phyloP scores from a whole-genome alignment of 1,140 invertebrate genomes.

The Pseudomyrmex sp. region DNA sequence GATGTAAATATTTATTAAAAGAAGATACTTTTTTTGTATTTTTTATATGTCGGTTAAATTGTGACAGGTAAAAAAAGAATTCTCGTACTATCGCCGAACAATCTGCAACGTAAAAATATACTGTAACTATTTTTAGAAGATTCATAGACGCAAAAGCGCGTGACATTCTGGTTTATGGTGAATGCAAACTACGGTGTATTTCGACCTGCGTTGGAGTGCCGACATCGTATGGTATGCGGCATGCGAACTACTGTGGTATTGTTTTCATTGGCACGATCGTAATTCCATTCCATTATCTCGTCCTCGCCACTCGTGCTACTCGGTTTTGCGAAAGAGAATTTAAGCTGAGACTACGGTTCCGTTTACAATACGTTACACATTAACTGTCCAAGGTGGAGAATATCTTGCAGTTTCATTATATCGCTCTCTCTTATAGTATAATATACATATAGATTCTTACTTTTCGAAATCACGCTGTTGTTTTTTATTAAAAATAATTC shows the following conservation, averaged over 20 bases:
- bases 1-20: no score
- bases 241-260: slow-evolving; percentile 44
- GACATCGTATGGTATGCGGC: slow-evolving; percentile 19
- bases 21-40: no score
- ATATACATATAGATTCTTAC: no score
- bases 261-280: slow-evolving; percentile 68
- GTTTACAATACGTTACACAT: slow-evolving; percentile 4
- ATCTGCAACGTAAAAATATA: not conserved
- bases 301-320: slow-evolving; percentile 38
- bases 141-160: not conserved
- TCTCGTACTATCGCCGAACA: no score
- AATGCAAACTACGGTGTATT: slow-evolving; percentile 31
- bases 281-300: slow-evolving; percentile 71
- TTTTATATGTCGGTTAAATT: no score
- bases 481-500: not conserved
- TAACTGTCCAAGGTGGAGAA: not conserved
- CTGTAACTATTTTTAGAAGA: not conserved
- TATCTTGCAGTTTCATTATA: not conserved
- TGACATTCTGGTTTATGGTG: slow-evolving; percentile 27
- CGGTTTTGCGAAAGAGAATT: slow-evolving; percentile 26
- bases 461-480: no score
- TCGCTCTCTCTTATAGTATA: no score
- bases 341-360: not conserved
- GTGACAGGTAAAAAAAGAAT: no score
- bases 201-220: slow-evolving; percentile 37